These are phyloP conservation scores for Diabrotica balteata DNA, from an alignment of 2,888 invertebrate genomes.

Conservation along the genomic window DNA sequence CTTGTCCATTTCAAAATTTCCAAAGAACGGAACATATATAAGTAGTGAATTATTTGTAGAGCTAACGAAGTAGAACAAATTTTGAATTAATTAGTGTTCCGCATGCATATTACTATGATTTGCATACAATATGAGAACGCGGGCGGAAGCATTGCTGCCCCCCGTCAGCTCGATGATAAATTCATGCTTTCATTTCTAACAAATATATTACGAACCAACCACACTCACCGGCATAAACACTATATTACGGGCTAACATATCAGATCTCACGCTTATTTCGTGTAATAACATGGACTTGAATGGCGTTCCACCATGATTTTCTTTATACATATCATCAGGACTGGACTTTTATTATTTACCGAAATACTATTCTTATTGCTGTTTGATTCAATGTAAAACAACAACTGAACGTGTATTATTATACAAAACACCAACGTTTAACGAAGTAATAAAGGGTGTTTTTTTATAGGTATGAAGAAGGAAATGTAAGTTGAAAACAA, in stretches of 20 bases:
- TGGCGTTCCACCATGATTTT: constrained; percentile 38
- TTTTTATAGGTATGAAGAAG: no score
- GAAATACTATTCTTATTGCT: no score
- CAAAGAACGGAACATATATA: constrained; percentile 9
- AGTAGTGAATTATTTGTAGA: constrained; percentile 22
- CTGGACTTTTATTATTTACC: not conserved
- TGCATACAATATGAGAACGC: constrained; percentile 48
- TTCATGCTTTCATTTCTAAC: constrained; percentile 47
- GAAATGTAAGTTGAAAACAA: no score
- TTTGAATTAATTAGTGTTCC: constrained; percentile 48
- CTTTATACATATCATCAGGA: constrained; percentile 9
- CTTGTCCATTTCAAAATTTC: constrained; percentile 8
- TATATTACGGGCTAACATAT: constrained; percentile 38
- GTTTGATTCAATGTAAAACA: no score
- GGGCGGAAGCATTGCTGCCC: constrained; percentile 49
- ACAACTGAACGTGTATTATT: no score
- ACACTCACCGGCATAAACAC: constrained; percentile 36
- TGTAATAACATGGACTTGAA: constrained; percentile 39
- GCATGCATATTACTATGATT: constrained; percentile 48
- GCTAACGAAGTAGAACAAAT: constrained; percentile 34
- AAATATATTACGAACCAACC: constrained; percentile 49
- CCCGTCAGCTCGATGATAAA: constrained; percentile 47
- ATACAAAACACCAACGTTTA: no score
- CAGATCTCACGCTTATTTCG: constrained; percentile 42
- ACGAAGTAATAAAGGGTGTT: no score